Base-by-base conservation (phyloP, 2,888 invertebrate species). In the Drosophila falleni region DNA sequence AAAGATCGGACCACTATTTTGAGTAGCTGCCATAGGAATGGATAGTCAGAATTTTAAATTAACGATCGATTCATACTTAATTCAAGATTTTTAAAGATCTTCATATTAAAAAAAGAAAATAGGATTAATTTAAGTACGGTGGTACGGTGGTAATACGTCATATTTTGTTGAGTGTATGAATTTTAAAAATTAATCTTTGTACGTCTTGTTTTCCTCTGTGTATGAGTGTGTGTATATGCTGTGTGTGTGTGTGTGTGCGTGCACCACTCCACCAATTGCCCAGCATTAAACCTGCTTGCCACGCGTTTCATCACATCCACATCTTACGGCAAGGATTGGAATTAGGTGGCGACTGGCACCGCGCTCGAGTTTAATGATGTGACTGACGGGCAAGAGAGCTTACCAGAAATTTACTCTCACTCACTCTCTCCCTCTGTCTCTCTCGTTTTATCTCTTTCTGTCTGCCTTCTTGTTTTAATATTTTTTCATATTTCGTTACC, bases 291-390 rank as follows among this genome's bases (percentile, higher is more conserved):
- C 66, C 73, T 55, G 61, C 65, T 55, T 71, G 54, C 46, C 59
- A 63, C 60, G 60, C 55, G 53, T 39, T 71, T 65, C 51, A 53
- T 50, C 80, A 77, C 77, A 74, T 75, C 56, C 74, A 60, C 62
- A 72, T 54, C 65, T 78, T 86, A 83, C 68, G 83, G 83, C 83
- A 88, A 83, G 89, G 89, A 85, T 83, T 87, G 73, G 87, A 79
- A 89, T 85, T 89, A 88, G 84, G 78, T 85, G 81, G 71, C 68
- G 65, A 72, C 73, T 62, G 60, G 67, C 65, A 49, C 15, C 54
- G 67, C 41, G 83, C 84, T 88, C 81, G 87, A 81, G 86, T 85
- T 88, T 85, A 88, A 85, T 85, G 85, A 85, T 89, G 89, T 83
- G 89, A 87, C 87, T 81, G 85, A 83, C 76, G 74, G 72, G 51